A percentile compares a stretch with the other conserved stretches of the same genome.
These are phyloP conservation scores for Helicoverpa zea DNA, from an alignment of 1,140 invertebrate genomes.

Conservation along the genomic window DNA sequence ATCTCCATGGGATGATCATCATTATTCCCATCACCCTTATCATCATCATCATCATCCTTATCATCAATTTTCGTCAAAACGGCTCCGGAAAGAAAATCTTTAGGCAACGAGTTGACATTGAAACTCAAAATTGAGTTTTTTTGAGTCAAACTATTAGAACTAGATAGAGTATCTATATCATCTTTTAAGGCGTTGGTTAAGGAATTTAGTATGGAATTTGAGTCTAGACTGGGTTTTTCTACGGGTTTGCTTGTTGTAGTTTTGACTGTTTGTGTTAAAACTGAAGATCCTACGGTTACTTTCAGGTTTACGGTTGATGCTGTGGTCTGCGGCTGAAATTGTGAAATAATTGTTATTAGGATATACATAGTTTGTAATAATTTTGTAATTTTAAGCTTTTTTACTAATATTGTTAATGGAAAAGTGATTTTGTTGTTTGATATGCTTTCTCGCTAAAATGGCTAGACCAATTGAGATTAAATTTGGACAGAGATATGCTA, in stretches of 20 bases:
- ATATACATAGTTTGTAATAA: too few relatives aligned
- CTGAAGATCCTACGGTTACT: slow-evolving; percentile 67
- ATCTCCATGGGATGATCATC: slow-evolving; percentile 75
- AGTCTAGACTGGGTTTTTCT: slow-evolving; percentile 3
- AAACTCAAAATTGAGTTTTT: slow-evolving; percentile 56
- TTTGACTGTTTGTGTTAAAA: slow-evolving; percentile 66
- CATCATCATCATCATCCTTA: slow-evolving; percentile 61
- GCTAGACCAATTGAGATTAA: too few relatives aligned
- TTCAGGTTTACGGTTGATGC: slow-evolving; percentile 64
- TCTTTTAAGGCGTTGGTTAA: slow-evolving; percentile 27
- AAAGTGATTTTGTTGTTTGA: too few relatives aligned
- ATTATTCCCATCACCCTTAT: slow-evolving; percentile 62
- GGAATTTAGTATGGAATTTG: slow-evolving; percentile 22
- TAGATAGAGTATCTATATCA: slow-evolving; percentile 8
- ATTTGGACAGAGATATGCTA: too few relatives aligned
- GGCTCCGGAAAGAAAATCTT: slow-evolving; percentile 62
- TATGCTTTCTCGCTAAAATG: too few relatives aligned
- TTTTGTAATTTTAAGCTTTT: not conserved
- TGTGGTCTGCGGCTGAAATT: slow-evolving; percentile 49
- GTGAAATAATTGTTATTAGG: not conserved
- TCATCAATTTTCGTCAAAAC: slow-evolving; percentile 53
- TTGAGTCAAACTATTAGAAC: not conserved
- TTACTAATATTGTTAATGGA: too few relatives aligned
- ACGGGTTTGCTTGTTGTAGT: slow-evolving; percentile 46
- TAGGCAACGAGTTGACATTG: slow-evolving; percentile 58